Evolutionary conservation across 1,140 invertebrate genomes (phyloP), one percentile per base, ranked within the genome.

Genomic region (Delia radicum): DNA sequence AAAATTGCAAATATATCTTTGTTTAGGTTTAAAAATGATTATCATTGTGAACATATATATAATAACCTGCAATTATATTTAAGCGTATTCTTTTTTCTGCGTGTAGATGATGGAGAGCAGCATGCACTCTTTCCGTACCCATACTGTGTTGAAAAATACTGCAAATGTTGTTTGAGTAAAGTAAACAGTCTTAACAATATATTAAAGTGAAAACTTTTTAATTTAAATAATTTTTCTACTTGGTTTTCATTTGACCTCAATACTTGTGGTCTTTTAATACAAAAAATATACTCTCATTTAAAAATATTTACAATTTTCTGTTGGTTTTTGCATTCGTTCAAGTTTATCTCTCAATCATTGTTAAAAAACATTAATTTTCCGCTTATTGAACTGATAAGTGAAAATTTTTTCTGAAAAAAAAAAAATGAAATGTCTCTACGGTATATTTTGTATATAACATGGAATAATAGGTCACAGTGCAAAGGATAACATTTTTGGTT

Each of bases 281-380:
- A 18, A 21, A 55, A 55, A 24, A 24, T 21, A 55, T 21, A 55
- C 48, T 55, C n/a, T 55, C 24, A 55, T 55, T 55, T 24, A 55
- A 55, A 55, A 1, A 21, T 21, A 55, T 55, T 55, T 55, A 21
- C 48, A 21, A 55, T 55, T 55, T 55, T n/a, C 48, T 18, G 48
- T 55, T 18, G 18, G 8, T 55, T 55, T 6, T 55, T 55, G 5
- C 48, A 18, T 21, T 55, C n/a, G n/a, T 55, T 55, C 48, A 55
- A 55, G 48, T 55, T 55, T 55, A 55, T 55, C 48, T 55, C 48
- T 55, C 48, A 55, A 55, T 55, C 48, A 55, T 55, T 55, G 48
- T 55, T 55, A 55, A 55, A 55, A 55, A 55, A 55, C 48, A 55
- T 55, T 55, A 55, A 55, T 55, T 55, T 55, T 55, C 46, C 48